Evolutionary conservation across 1,140 invertebrate genomes (phyloP), one percentile per base, ranked within the genome.

Genomic region (Teleopsis dalmanni): DNA sequence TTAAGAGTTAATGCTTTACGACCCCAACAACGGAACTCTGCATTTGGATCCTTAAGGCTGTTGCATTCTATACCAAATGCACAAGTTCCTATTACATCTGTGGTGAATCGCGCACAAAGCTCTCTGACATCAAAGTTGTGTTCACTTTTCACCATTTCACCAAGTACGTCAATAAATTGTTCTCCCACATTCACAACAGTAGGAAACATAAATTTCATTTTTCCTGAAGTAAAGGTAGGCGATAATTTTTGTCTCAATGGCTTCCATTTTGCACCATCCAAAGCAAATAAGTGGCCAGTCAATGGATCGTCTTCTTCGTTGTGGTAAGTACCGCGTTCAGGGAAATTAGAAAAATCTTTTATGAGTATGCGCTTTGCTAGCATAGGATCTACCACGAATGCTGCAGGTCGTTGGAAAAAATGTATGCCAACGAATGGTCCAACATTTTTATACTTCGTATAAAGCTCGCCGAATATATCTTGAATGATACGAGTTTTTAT

Each of bases 181-280:
- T 69, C 52, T 7, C 57, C 60, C 13, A 73, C 58, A 7, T 69
- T 55, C 0, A 56, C 52, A 2, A 77, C 53, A 2, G 65, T 55
- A 13, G 61, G 55, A 10, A 73, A 65, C 76, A 81, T 79, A 10
- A 65, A 66, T 58, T 76, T 81, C 31, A 82, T 70, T 56, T 80
- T 81, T 1, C 73, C 75, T 1, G 77, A 73, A 0, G 75, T 77
- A 47, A 82, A 81, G 3, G 79, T 71, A 0, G 78, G 77, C 0
- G 76, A 74, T 5, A 82, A 58, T 40, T 75, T 74, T 3, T 57
- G 66, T 27, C 80, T 60, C 27, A 81, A 62, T 4, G 71, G 56
- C 47, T 72, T 74, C 81, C 81, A 82, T 25, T 69, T 71, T 40
- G 72, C 65, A 2, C 69, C 71, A 25, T 75, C 65, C 0, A 75